Evolutionary conservation across 2,113 vertebrate genomes (phyloP).

Genomic region (Zeus faber): DNA sequence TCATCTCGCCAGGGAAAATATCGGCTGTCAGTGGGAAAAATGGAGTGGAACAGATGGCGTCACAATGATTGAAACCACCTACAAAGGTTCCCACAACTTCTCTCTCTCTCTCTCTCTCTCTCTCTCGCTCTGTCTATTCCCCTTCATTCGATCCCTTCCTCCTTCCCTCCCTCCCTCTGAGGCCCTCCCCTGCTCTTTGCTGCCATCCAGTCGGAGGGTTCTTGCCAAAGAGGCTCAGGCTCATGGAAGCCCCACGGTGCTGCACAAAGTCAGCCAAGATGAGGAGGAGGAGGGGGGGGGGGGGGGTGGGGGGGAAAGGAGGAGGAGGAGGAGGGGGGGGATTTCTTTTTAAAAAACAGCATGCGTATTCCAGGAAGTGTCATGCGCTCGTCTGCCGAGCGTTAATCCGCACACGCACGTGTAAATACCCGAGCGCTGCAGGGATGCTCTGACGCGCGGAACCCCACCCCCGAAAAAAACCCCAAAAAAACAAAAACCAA

Average conservation of each 20-base stretch:
- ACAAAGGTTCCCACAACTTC: conserved; percentile 61
- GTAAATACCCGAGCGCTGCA: no score
- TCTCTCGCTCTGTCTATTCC: conserved; percentile 13
- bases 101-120: conserved; percentile 21
- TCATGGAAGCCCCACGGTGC: conserved; percentile 52
- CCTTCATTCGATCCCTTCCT: conserved; percentile 4
- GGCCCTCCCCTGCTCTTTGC: conserved; percentile 31
- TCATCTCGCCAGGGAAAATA: conserved; percentile 52
- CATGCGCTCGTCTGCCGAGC: no score
- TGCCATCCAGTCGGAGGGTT: conserved; percentile 41
- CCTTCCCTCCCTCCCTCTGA: neutral
- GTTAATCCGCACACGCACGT: no score
- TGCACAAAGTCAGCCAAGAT: conserved; percentile 64
- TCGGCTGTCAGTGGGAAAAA: conserved; percentile 58
- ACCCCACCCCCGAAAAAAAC: no score
- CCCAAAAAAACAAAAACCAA: no score
- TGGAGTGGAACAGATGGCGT: conserved; percentile 69
- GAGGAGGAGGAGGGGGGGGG: conserved; percentile 32
- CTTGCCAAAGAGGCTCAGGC: conserved; percentile 57
- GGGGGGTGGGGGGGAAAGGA: neutral
- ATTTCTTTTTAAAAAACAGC: no score
- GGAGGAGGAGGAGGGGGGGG: conserved; percentile 3
- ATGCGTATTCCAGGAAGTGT: no score
- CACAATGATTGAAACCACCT: conserved; percentile 66
- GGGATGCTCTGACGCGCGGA: no score